Conservation (phyloP, 2,888 invertebrate species). For the Chymomyza amoena region DNA sequence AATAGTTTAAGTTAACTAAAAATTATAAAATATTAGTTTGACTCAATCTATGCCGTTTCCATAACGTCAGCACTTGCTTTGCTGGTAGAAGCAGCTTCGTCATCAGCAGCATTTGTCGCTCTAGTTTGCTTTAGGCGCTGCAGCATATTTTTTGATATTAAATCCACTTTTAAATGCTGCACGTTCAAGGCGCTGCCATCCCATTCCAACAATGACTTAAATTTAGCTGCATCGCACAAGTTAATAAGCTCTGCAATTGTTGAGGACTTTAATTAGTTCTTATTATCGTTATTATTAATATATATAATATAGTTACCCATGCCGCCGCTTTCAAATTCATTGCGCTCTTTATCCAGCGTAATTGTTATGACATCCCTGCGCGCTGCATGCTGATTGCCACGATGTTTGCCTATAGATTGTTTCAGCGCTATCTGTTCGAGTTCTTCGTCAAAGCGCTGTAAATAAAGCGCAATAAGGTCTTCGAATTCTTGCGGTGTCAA, state of each 20-base stretch:
- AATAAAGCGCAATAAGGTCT: conserved; percentile 80
- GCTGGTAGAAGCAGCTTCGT: neutral
- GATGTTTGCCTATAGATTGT: conserved; percentile 84
- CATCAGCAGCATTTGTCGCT: neutral
- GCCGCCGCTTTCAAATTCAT: conserved; percentile 88
- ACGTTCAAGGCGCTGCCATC: conserved; percentile 78
- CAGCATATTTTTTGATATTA: conserved; percentile 74
- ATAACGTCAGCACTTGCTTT: conserved; percentile 31
- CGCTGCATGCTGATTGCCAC: conserved; percentile 89
- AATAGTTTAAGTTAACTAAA: neutral
- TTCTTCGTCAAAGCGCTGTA: conserved; percentile 86
- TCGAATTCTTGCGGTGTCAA: conserved; percentile 83
- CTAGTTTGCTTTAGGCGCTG: conserved; percentile 56
- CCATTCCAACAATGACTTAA: conserved; percentile 75
- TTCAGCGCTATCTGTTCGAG: conserved; percentile 88
- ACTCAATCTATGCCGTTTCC: conserved; percentile 41
- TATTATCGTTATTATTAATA: neutral
- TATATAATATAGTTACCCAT: conserved; percentile 80
- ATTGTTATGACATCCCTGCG: conserved; percentile 89
- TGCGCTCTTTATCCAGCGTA: conserved; percentile 85
- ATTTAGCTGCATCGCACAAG: conserved; percentile 72
- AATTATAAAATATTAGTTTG: neutral
- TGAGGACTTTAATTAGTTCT: neutral
- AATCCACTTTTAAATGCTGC: conserved; percentile 77
- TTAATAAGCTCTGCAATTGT: conserved; percentile 69